phyloP scores from a whole-genome alignment of 2,888 invertebrate genomes.

The Habroteleia sp. region DNA sequence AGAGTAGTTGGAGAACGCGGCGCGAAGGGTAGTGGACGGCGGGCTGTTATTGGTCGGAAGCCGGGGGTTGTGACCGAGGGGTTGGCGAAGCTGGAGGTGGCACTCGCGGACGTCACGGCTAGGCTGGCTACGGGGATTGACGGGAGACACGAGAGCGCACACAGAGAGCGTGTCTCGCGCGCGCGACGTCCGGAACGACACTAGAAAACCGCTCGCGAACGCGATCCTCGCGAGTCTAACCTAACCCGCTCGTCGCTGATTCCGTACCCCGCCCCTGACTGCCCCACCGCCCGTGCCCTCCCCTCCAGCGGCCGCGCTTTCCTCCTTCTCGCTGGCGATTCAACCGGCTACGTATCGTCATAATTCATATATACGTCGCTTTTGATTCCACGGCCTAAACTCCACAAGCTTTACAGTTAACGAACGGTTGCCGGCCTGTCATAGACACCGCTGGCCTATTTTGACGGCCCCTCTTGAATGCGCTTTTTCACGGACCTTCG shows the following conservation, averaged over 20 bases:
- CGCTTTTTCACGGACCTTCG: no score
- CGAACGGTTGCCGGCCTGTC: no score
- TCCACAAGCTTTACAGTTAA: slow-evolving; percentile 20
- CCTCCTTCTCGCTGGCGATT: slow-evolving; percentile 44
- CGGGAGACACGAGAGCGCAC: slow-evolving; percentile 27
- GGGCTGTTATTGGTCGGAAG: background rate
- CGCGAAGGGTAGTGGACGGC: no score
- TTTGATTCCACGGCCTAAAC: slow-evolving; percentile 19
- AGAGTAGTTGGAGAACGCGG: no score
- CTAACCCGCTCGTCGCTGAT: slow-evolving; percentile 52
- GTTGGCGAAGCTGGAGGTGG: slow-evolving; percentile 59
- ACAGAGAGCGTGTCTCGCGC: slow-evolving; percentile 74
- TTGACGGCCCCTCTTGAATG: no score
- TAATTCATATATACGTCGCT: slow-evolving; percentile 35
- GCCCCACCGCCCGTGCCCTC: slow-evolving; percentile 46
- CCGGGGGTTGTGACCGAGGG: slow-evolving; percentile 6
- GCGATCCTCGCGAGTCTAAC: slow-evolving; percentile 57
- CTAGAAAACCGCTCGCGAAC: slow-evolving; percentile 62
- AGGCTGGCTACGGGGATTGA: slow-evolving; percentile 6
- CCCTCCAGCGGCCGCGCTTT: slow-evolving; percentile 10
- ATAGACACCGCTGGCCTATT: no score
- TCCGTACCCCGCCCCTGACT: slow-evolving; percentile 40
- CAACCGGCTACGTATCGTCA: slow-evolving; percentile 24
- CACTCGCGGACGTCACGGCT: slow-evolving; percentile 55
- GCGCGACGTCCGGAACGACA: slow-evolving; percentile 73